Evolutionary conservation across 2,888 invertebrate species (phyloP).

Genomic region (Dromius quadrimaculatus): DNA sequence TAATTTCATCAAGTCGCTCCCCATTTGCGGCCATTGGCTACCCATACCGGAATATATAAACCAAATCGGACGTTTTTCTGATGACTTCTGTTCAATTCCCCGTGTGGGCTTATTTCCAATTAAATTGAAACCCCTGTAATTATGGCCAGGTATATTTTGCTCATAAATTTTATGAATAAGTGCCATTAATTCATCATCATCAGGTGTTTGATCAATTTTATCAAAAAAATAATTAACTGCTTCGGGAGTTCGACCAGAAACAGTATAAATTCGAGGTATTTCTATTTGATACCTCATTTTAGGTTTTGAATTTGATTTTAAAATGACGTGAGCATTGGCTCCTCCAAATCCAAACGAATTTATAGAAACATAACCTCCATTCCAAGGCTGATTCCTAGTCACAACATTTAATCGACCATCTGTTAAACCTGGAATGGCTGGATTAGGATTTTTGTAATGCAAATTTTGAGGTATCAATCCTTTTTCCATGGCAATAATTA

Average conservation of each 20-base stretch:
- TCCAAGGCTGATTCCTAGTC: conserved; percentile 83
- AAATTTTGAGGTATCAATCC: conserved; percentile 92
- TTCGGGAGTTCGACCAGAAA: conserved; percentile 88
- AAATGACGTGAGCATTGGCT: conserved; percentile 91
- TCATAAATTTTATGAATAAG: conserved; percentile 82
- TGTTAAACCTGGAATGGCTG: conserved; percentile 88
- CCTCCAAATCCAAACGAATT: conserved; percentile 99
- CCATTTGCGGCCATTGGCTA: conserved; percentile 98
- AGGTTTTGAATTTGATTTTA: conserved; percentile 83
- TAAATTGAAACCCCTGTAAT: conserved; percentile 85
- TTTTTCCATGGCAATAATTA: conserved; percentile 93
- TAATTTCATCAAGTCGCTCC: conserved; percentile 83
- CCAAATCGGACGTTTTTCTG: conserved; percentile 87
- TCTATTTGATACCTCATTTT: conserved; percentile 71
- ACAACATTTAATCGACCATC: conserved; percentile 95
- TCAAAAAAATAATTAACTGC: conserved; percentile 78
- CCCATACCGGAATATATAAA: conserved; percentile 99
- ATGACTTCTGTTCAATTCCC: conserved; percentile 68
- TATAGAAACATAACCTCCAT: conserved; percentile 91
- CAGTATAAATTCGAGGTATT: conserved; percentile 78
- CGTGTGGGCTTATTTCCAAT: conserved; percentile 70
- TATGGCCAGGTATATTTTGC: conserved; percentile 79
- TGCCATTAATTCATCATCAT: conserved; percentile 78
- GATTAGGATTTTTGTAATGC: conserved; percentile 88
- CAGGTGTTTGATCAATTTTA: conserved; percentile 71